Percentiles rank a stretch among this genome's conserved stretches.
These are phyloP conservation scores for Tridacna gigas DNA, from an alignment of 2,888 invertebrate species.

Conservation along the genomic window DNA sequence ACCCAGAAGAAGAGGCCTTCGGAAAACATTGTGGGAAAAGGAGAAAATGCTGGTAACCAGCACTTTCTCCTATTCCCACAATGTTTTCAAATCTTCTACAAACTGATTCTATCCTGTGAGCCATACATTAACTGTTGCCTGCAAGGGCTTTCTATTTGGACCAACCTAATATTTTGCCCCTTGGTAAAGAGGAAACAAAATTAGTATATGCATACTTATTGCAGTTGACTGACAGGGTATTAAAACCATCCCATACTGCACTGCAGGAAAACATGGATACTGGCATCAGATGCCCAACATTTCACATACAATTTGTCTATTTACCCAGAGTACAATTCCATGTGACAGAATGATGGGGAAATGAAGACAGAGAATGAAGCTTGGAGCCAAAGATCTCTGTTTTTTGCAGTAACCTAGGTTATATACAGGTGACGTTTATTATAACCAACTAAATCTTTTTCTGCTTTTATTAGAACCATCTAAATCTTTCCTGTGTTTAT, in stretches of 20 bases:
- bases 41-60: neutral
- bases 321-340: constrained; percentile 34
- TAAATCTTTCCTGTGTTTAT: neutral
- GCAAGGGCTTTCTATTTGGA: too few species aligned
- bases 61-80: neutral
- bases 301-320: constrained; percentile 38
- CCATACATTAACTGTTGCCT: too few species aligned
- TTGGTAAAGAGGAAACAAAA: too few species aligned
- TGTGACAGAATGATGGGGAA: constrained; percentile 32
- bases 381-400: constrained; percentile 21
- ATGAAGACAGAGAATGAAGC: constrained; percentile 19
- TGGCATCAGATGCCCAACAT: constrained; percentile 21
- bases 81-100: too few species aligned
- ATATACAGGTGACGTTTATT: constrained; percentile 13
- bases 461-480: neutral
- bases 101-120: too few species aligned
- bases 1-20: neutral
- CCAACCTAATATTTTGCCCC: too few species aligned
- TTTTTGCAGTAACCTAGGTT: constrained; percentile 17
- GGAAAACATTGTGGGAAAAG: neutral
- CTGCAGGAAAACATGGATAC: constrained; percentile 10
- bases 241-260: constrained; percentile 11
- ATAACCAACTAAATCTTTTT: too few species aligned
- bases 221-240: constrained; percentile 7
- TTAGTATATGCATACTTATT: neutral